These are phyloP conservation scores for Nematopogon swammerdamellus DNA, from an alignment of 2,888 invertebrate genomes.

Conservation along the genomic window DNA sequence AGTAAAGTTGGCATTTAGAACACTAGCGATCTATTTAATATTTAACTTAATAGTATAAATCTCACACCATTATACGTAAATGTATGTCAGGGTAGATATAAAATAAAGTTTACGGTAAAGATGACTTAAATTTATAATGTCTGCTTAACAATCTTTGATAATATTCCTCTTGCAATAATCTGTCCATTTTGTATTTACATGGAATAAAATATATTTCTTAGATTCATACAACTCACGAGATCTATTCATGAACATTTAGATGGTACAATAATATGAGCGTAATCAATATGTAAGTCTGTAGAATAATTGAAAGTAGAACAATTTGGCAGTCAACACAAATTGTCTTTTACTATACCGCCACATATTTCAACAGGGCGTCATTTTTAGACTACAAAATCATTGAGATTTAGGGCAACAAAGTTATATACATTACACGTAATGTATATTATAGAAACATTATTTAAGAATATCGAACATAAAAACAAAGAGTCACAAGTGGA, in stretches of 20 bases:
- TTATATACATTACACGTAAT: too few relatives aligned
- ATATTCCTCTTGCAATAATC: background rate
- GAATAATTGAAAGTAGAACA: too few relatives aligned
- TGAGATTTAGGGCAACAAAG: too few relatives aligned
- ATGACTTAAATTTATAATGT: conserved; percentile 29
- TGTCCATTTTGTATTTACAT: background rate
- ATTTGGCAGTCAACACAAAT: too few relatives aligned
- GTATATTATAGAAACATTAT: too few relatives aligned
- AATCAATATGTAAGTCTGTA: too few relatives aligned
- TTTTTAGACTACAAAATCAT: too few relatives aligned
- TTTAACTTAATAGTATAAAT: conserved; percentile 13
- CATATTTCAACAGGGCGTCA: too few relatives aligned
- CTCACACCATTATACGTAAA: conserved; percentile 79
- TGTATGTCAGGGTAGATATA: conserved; percentile 78
- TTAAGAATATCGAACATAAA: too few relatives aligned
- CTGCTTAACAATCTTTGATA: background rate
- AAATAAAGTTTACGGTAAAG: conserved; percentile 11
- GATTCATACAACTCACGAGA: background rate
- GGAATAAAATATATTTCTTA: background rate
- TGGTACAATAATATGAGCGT: background rate
- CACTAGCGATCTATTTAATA: too few relatives aligned
- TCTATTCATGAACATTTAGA: background rate
- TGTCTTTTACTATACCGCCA: too few relatives aligned
- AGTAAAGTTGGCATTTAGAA: background rate
- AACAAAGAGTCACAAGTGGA: too few relatives aligned